Evolutionary conservation across 2,888 invertebrate genomes (phyloP).

Genomic region (Drosophila paracracens): DNA sequence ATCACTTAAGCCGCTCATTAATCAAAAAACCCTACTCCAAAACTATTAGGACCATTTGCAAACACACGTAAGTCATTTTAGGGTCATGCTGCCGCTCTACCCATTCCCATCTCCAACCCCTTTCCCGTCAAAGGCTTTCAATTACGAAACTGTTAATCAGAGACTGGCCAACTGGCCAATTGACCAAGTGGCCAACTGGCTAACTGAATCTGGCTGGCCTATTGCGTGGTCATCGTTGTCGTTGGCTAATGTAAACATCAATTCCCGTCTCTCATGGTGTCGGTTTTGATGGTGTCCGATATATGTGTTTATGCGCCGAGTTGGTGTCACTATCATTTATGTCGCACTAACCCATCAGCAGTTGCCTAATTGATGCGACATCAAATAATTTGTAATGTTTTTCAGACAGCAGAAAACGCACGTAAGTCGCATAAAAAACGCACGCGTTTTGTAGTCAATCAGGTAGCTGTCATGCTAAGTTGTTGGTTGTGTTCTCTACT

Average conservation of each 20-base stretch:
- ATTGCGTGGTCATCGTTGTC: conserved; percentile 43
- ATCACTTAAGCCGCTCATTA: conserved; percentile 78
- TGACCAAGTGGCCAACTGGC: conserved; percentile 4
- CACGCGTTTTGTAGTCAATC: conserved; percentile 14
- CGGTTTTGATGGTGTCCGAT: conserved; percentile 30
- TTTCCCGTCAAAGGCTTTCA: conserved; percentile 51
- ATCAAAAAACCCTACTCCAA: conserved; percentile 62
- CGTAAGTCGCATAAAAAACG: conserved; percentile 31
- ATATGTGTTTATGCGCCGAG: conserved; percentile 1
- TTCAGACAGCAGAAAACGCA: conserved; percentile 19
- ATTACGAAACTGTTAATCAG: conserved; percentile 72
- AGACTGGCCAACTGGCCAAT: conserved; percentile 39
- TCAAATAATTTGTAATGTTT: conserved; percentile 9
- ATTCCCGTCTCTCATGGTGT: conserved; percentile 41
- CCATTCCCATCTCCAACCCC: not conserved
- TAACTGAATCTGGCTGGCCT: conserved; percentile 28
- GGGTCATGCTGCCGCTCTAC: conserved; percentile 5
- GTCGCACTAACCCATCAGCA: conserved; percentile 24
- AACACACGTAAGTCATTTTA: conserved; percentile 51
- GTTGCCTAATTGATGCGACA: conserved; percentile 9
- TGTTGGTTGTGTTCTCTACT: conserved; percentile 49
- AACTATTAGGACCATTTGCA: conserved; percentile 58
- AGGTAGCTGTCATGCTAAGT: conserved; percentile 9
- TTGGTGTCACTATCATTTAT: conserved; percentile 19
- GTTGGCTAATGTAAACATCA: conserved; percentile 64